A percentile compares a stretch with the other conserved stretches of the same genome.
Conservation (phyloP, 1,140 invertebrate species). For the Chlorops oryzae region DNA sequence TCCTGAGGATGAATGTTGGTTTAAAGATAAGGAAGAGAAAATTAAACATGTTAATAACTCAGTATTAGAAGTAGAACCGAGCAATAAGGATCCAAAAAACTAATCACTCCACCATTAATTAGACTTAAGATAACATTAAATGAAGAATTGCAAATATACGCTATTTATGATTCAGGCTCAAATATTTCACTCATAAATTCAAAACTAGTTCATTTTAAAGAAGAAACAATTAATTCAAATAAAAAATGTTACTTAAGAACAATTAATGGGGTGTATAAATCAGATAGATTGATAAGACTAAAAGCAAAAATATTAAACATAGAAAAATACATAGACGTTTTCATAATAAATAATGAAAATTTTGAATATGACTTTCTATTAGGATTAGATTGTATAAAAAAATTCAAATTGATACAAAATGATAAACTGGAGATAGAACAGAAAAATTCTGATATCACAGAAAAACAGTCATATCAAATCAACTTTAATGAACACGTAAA, state of each 20-base stretch:
- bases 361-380: conserved; percentile 34
- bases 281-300: conserved; percentile 20
- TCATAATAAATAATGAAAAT: conserved; percentile 28
- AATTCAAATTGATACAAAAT: conserved; percentile 22
- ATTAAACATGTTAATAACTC: conserved; percentile 28
- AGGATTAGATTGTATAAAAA: conserved; percentile 28
- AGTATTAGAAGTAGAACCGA: conserved; percentile 21
- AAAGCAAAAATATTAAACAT: conserved; percentile 27
- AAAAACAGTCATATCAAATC: conserved; percentile 13
- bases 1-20: conserved; percentile 30
- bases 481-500: conserved; percentile 36
- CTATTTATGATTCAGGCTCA: conserved; percentile 38
- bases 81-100: conserved; percentile 34
- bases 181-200: conserved; percentile 35
- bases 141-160: too few species aligned
- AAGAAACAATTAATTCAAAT: conserved; percentile 25
- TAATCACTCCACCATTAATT: conserved; percentile 37
- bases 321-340: conserved; percentile 27
- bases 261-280: conserved; percentile 30
- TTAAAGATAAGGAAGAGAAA: conserved; percentile 17
- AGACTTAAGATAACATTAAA: conserved; percentile 33
- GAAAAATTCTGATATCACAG: conserved; percentile 5
- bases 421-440: conserved; percentile 22
- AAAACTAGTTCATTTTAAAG: conserved; percentile 25
- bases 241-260: conserved; percentile 22